Conservation (phyloP, 2,888 invertebrate genomes). For the Cepaea hortensis region DNA sequence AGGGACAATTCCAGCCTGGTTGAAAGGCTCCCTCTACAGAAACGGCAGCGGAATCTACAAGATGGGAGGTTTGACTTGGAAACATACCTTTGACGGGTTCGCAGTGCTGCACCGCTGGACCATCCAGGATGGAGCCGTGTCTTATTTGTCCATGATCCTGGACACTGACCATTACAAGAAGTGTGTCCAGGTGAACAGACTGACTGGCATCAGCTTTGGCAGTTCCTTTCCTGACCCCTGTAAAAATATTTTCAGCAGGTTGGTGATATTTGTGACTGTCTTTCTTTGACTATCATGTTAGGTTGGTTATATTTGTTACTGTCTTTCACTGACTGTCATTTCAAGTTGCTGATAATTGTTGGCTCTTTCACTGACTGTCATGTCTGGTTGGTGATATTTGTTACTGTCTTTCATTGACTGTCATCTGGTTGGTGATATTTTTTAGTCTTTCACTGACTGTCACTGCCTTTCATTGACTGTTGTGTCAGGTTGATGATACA, state of each 20-base stretch:
- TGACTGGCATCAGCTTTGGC: constrained; percentile 91
- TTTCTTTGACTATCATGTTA: not conserved
- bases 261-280: not conserved
- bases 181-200: constrained; percentile 81
- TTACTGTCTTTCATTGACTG: too few species aligned
- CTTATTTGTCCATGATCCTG: constrained; percentile 79
- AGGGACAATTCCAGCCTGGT: constrained; percentile 66
- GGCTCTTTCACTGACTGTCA: not conserved
- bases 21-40: constrained; percentile 63
- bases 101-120: constrained; percentile 81
- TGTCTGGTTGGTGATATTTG: not conserved
- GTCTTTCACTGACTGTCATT: not conserved
- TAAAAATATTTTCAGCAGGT: constrained; percentile 32
- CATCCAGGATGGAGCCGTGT: constrained; percentile 75
- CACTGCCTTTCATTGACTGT: not conserved
- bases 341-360: not conserved
- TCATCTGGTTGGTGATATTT: not conserved
- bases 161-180: constrained; percentile 83
- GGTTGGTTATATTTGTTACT: not conserved
- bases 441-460: not conserved
- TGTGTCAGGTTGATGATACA: not conserved
- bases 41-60: constrained; percentile 89
- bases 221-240: constrained; percentile 88
- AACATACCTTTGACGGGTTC: constrained; percentile 93
- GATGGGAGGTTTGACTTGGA: constrained; percentile 81